Percentiles rank a stretch among this genome's conserved stretches.
Evolutionary conservation across 2,888 invertebrate species (phyloP).

Genomic region (Microplitis deprimator): DNA sequence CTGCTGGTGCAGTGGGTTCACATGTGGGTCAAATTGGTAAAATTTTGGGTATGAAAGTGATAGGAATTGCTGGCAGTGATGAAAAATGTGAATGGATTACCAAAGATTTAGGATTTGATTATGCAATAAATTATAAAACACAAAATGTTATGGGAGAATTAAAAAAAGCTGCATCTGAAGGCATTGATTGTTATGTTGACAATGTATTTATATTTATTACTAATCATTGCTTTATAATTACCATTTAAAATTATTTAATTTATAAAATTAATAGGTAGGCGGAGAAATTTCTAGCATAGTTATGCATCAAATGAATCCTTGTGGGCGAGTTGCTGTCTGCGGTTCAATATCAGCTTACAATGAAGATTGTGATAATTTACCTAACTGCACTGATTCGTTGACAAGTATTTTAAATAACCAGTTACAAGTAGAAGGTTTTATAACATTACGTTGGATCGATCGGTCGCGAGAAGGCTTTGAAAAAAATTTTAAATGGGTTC

Average conservation of each 20-base stretch:
- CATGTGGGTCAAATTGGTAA: slow-evolving; percentile 86
- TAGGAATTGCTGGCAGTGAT: slow-evolving; percentile 82
- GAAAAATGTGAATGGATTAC: slow-evolving; percentile 81
- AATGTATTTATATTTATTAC: slow-evolving; percentile 74
- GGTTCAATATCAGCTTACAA: slow-evolving; percentile 80
- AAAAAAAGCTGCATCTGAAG: slow-evolving; percentile 78
- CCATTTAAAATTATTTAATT: slow-evolving; percentile 28
- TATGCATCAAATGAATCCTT: slow-evolving; percentile 76
- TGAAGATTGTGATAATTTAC: slow-evolving; percentile 71
- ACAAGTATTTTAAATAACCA: slow-evolving; percentile 74
- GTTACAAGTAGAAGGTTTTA: slow-evolving; percentile 78
- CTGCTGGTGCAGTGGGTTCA: slow-evolving; percentile 86
- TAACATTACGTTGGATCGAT: slow-evolving; percentile 73
- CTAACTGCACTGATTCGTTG: slow-evolving; percentile 74
- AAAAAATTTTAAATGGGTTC: slow-evolving; percentile 78
- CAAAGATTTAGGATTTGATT: slow-evolving; percentile 79
- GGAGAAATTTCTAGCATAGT: slow-evolving; percentile 77
- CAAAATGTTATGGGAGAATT: slow-evolving; percentile 74
- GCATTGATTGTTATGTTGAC: slow-evolving; percentile 84
- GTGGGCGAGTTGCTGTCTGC: slow-evolving; percentile 78
- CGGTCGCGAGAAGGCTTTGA: slow-evolving; percentile 78
- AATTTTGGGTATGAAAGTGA: slow-evolving; percentile 78
- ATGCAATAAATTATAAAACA: slow-evolving; percentile 82
- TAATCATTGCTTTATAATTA: too few relatives aligned
- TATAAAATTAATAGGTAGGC: slow-evolving; percentile 74